phyloP scores from a whole-genome alignment of 2,797 vertebrate genomes.

The Liparis tanakae region DNA sequence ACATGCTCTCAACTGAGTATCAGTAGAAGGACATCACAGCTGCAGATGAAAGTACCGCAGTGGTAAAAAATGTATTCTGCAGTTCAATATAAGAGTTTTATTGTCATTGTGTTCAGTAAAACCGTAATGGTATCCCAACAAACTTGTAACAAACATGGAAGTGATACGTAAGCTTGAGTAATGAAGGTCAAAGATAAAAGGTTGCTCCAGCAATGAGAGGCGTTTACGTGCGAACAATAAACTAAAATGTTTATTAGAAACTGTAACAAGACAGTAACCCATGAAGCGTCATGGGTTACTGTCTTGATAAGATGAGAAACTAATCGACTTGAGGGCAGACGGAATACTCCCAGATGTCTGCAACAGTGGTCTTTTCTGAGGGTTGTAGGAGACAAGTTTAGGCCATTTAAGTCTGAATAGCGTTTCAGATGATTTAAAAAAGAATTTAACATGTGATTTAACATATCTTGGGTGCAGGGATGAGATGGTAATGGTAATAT shows the following conservation, averaged over 20 bases:
- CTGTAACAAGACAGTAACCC: no score
- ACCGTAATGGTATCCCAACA: background rate
- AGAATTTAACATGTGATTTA: background rate
- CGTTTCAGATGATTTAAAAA: no score
- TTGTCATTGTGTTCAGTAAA: background rate
- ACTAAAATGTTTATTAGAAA: constrained; percentile 37
- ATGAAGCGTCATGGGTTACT: background rate
- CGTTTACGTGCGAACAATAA: background rate
- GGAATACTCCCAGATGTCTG: constrained; percentile 35
- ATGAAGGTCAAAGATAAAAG: background rate
- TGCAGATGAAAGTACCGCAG: background rate
- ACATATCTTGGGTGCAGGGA: background rate
- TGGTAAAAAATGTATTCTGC: background rate
- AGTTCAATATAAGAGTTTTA: background rate
- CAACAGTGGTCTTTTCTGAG: background rate
- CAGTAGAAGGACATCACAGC: background rate
- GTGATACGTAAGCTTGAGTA: background rate
- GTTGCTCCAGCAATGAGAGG: background rate
- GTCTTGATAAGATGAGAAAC: constrained; percentile 3
- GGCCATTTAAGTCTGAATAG: background rate
- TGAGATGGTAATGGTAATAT: background rate
- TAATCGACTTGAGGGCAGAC: constrained; percentile 22
- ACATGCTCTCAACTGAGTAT: background rate
- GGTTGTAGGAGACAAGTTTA: background rate
- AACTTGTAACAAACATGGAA: background rate